phyloP scores from a whole-genome alignment of 2,797 vertebrate species.

The Tapera naevia region DNA sequence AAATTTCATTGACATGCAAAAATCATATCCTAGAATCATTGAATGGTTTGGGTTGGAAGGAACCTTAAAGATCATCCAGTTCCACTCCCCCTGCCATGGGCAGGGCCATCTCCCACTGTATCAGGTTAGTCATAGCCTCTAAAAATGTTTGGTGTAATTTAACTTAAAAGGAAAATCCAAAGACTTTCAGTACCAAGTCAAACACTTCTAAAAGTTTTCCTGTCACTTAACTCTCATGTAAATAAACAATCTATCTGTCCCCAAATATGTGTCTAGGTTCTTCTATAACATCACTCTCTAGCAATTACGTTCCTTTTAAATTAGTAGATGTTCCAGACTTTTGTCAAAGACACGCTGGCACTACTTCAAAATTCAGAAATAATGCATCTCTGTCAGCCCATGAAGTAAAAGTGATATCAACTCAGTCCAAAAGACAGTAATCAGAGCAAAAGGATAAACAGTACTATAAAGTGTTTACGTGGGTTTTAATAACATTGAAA shows the following conservation, averaged over 20 bases:
- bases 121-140: too few relatives aligned
- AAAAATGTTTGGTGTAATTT: neutral
- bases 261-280: neutral
- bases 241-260: neutral
- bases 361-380: neutral
- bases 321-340: neutral
- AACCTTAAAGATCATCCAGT: too few relatives aligned
- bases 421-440: conserved; percentile 13
- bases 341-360: neutral
- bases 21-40: too few relatives aligned
- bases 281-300: neutral
- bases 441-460: conserved; percentile 21
- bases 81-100: too few relatives aligned
- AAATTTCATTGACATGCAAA: neutral
- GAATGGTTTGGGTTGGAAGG: too few relatives aligned
- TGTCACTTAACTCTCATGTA: neutral
- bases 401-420: neutral
- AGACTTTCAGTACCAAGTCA: neutral
- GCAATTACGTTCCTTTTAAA: neutral
- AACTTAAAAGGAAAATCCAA: neutral
- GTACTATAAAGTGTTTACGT: conserved; percentile 4
- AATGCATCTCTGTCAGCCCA: neutral
- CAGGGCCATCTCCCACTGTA: too few relatives aligned
- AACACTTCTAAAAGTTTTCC: neutral
- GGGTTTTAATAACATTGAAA: conserved; percentile 47